Conservation (phyloP, 2,113 vertebrate species). For the Sclerurus mexicanus region DNA sequence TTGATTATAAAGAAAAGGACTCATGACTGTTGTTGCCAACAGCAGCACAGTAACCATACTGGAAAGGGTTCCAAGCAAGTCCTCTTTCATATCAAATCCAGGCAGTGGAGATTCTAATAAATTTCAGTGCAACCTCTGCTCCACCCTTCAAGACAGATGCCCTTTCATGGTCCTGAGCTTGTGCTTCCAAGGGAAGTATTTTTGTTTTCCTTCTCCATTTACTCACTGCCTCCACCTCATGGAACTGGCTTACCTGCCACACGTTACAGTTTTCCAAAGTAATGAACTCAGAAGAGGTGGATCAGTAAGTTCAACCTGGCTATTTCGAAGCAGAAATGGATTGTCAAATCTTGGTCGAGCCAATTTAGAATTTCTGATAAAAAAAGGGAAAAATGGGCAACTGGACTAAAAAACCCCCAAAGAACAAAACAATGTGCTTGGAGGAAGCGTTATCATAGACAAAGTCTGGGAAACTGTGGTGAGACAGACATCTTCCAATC, state of each 20-base stretch:
- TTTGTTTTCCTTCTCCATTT: not conserved
- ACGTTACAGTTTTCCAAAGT: accelerated
- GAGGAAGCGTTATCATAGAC: not conserved
- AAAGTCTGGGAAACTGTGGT: not conserved
- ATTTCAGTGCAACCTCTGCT: not conserved
- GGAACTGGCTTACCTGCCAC: not conserved
- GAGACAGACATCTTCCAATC: not conserved
- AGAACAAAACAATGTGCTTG: not conserved
- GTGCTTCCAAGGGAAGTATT: not conserved
- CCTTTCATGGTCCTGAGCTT: not conserved
- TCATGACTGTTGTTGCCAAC: not conserved
- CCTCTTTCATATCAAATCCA: not conserved
- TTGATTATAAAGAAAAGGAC: not conserved
- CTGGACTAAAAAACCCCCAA: not conserved
- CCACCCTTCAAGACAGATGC: accelerated
- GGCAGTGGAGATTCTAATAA: not conserved
- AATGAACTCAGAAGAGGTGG: not conserved
- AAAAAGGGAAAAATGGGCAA: not conserved
- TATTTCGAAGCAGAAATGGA: not conserved
- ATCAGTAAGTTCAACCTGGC: not conserved
- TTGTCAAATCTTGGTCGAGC: not conserved
- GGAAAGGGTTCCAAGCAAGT: not conserved
- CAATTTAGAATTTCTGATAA: not conserved
- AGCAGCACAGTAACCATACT: accelerated
- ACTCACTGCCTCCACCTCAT: conserved; percentile 18